Conservation (phyloP, 2,113 vertebrate species). For the Ramphastos sulfuratus region DNA sequence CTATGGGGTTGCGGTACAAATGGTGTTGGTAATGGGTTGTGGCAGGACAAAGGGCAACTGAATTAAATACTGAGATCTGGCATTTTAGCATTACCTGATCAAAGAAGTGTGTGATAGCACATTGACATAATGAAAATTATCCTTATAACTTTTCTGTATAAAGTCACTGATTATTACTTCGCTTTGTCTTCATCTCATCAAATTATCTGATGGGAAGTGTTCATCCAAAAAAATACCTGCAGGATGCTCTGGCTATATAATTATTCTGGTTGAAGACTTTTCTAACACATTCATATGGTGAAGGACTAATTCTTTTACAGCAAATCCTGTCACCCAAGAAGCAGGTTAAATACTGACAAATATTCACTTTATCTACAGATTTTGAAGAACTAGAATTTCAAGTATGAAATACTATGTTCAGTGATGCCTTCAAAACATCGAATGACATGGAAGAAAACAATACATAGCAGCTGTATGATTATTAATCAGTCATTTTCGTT, state of each 20-base stretch:
- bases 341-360: not conserved
- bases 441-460: not conserved
- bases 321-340: not conserved
- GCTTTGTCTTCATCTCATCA: conserved; percentile 13
- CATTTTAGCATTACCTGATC: not conserved
- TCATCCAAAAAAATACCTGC: not conserved
- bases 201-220: not conserved
- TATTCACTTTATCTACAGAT: not conserved
- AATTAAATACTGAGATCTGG: conserved; percentile 9
- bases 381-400: not conserved
- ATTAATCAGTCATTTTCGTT: not conserved
- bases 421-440: not conserved
- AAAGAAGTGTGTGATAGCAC: not conserved
- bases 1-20: conserved; percentile 46
- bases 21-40: conserved; percentile 54
- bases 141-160: not conserved
- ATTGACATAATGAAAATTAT: not conserved
- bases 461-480: not conserved
- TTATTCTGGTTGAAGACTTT: not conserved
- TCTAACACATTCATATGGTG: not conserved
- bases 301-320: not conserved
- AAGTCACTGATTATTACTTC: not conserved
- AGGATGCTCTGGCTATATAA: not conserved
- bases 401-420: not conserved
- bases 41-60: conserved; percentile 49